Conservation (phyloP, 64 coral and sea anemone species). For the Montipora foliosa region DNA sequence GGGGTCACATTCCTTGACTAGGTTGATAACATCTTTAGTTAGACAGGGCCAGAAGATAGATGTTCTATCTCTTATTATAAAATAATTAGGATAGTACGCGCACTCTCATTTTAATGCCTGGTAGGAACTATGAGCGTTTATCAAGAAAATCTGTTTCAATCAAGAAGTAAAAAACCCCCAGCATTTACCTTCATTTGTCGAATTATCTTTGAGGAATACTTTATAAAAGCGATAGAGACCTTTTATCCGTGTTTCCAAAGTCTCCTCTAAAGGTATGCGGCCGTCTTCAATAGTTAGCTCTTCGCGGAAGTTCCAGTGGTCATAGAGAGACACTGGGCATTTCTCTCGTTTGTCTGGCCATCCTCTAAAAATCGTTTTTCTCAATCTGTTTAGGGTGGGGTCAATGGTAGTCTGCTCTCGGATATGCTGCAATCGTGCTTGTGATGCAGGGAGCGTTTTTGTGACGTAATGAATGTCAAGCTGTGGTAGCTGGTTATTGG, state of each 20-base stretch:
- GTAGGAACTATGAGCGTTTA: too few species aligned
- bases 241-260: too few species aligned
- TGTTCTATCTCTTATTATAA: not conserved
- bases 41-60: slow-evolving; percentile 72
- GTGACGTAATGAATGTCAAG: slow-evolving; percentile 31
- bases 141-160: too few species aligned
- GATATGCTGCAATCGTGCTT: slow-evolving; percentile 34
- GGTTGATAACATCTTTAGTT: slow-evolving; percentile 59
- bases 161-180: too few species aligned
- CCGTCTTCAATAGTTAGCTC: slow-evolving; percentile 16
- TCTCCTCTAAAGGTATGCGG: slow-evolving; percentile 1
- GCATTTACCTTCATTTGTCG: too few species aligned
- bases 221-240: too few species aligned
- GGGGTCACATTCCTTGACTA: slow-evolving; percentile 37
- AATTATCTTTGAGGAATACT: too few species aligned
- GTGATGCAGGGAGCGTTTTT: slow-evolving; percentile 31
- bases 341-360: slow-evolving; percentile 68
- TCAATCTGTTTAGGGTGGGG: not conserved
- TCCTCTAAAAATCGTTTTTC: slow-evolving; percentile 50
- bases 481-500: slow-evolving; percentile 11
- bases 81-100: too few species aligned
- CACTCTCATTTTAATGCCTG: too few species aligned
- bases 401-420: slow-evolving; percentile 20
- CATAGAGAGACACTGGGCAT: slow-evolving; percentile 43
- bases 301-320: too few species aligned